Evolutionary conservation across 2,113 vertebrate species (phyloP).

Genomic region (Pao palembangensis): DNA sequence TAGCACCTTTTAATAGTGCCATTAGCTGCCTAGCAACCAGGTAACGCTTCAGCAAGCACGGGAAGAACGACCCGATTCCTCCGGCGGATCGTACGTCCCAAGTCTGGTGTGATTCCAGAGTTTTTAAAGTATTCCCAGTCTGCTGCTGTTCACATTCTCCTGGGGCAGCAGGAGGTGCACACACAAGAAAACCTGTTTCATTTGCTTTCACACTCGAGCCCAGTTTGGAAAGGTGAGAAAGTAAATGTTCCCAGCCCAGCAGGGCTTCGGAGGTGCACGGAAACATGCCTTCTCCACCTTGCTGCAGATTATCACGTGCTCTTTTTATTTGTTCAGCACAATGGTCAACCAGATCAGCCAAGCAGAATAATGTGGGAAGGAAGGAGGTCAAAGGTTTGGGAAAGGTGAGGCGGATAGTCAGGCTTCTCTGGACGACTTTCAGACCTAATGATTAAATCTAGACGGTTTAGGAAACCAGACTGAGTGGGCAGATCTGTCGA

Average conservation of each 20-base stretch:
- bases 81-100: too few species aligned
- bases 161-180: not conserved
- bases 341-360: not conserved
- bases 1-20: conserved; percentile 16
- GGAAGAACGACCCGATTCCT: not conserved
- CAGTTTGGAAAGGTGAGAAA: not conserved
- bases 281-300: conserved; percentile 13
- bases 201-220: conserved; percentile 2
- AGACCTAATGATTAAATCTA: too few species aligned
- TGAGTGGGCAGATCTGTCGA: not conserved
- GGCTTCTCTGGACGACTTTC: too few species aligned
- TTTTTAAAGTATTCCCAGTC: not conserved
- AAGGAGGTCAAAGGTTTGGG: not conserved
- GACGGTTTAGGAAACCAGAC: not conserved
- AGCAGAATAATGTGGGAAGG: conserved; percentile 6
- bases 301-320: conserved; percentile 4
- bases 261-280: conserved; percentile 8
- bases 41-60: conserved; percentile 33
- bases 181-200: conserved; percentile 5
- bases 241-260: conserved; percentile 1
- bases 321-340: conserved; percentile 10
- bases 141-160: not conserved
- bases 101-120: too few species aligned
- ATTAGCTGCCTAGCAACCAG: conserved; percentile 66
- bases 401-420: not conserved